Conservation (phyloP, 2,113 vertebrate genomes). For the Spermophilus dauricus region DNA sequence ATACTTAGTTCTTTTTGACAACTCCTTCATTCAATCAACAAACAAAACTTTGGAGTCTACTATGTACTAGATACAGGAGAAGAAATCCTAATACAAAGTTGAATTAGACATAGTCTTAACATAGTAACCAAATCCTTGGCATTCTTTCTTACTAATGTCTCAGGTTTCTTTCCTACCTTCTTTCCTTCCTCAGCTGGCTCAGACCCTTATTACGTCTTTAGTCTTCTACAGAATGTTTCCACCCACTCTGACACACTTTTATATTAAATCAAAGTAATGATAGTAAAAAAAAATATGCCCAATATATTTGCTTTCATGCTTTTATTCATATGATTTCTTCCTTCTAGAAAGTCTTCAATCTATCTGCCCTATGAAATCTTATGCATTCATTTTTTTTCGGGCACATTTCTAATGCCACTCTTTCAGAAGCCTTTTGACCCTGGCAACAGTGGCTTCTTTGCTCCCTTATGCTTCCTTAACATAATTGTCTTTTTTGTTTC, state of each 20-base stretch:
- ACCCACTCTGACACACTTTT: neutral
- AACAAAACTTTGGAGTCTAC: neutral
- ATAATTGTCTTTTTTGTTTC: neutral
- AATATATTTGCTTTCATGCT: neutral
- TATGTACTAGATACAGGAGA: neutral
- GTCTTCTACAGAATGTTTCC: neutral
- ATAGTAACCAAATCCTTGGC: neutral
- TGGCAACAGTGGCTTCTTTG: neutral
- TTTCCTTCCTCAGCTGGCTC: neutral
- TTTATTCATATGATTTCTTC: neutral
- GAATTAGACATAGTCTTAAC: neutral
- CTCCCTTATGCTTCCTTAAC: neutral
- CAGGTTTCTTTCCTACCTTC: neutral
- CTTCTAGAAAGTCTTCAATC: neutral
- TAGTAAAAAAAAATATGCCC: neutral
- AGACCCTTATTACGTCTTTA: neutral
- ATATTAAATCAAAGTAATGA: neutral
- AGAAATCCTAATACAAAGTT: neutral
- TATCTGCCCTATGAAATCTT: neutral
- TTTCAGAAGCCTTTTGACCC: neutral
- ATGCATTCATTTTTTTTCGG: neutral
- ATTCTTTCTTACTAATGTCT: neutral
- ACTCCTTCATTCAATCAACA: conserved; percentile 9
- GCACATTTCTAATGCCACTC: neutral
- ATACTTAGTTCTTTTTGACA: neutral